Conservation (phyloP, 30 jellyfish, hydroid and myxozoan genomes). For the Clytia hemisphaerica region DNA sequence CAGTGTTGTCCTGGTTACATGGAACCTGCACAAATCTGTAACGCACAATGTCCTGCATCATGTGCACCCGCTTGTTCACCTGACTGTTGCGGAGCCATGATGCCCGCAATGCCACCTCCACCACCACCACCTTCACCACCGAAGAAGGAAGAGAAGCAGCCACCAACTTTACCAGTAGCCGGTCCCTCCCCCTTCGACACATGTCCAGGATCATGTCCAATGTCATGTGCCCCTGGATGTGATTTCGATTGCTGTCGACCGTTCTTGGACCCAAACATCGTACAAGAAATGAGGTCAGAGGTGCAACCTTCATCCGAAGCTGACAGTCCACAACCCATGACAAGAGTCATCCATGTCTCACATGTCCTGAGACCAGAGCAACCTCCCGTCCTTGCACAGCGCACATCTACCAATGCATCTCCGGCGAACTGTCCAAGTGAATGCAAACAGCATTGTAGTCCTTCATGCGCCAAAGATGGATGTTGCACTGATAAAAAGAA, state of each 20-base stretch:
- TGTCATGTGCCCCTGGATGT: conserved; percentile 90
- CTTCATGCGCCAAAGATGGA: conserved; percentile 97
- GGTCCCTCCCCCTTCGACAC: conserved; percentile 40
- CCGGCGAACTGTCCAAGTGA: conserved; percentile 86
- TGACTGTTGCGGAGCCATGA: conserved; percentile 58
- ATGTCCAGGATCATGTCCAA: conserved; percentile 95
- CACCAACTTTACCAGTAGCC: conserved; percentile 51
- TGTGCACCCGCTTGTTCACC: conserved; percentile 93
- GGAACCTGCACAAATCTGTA: conserved; percentile 61
- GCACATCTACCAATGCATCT: conserved; percentile 18
- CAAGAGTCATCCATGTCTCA: conserved; percentile 71
- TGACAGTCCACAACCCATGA: conserved; percentile 67
- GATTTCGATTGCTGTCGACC: conserved; percentile 97
- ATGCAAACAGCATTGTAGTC: conserved; percentile 90
- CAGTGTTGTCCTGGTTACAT: conserved; percentile 66
- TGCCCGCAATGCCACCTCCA: conserved; percentile 86
- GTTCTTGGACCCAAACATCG: conserved; percentile 72
- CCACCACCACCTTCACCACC: conserved; percentile 84
- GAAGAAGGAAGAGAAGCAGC: too few species aligned
- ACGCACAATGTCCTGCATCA: conserved; percentile 69
- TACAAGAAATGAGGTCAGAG: conserved; percentile 79
- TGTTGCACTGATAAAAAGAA: conserved; percentile 76
- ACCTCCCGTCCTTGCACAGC: conserved; percentile 41
- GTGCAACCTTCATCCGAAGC: conserved; percentile 54
- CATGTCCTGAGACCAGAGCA: conserved; percentile 69